phyloP scores from a whole-genome alignment of 2,888 invertebrate genomes.

The Syrphus vitripennis region DNA sequence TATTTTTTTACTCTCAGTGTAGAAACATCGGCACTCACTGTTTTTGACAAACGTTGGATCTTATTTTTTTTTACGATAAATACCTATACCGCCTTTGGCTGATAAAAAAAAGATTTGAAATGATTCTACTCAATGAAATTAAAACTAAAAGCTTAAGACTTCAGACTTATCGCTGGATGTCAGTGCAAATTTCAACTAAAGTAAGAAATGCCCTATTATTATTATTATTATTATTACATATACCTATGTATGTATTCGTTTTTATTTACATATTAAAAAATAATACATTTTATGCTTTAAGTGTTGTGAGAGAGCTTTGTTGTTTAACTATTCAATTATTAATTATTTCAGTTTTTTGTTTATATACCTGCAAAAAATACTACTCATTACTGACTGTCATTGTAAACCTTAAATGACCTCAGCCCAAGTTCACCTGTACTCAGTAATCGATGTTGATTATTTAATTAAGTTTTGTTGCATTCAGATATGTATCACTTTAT shows the following conservation, averaged over 20 bases:
- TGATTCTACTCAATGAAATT: not conserved
- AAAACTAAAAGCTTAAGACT: not conserved
- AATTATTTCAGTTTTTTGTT: too few relatives aligned
- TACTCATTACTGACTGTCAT: not conserved
- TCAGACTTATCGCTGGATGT: slow-evolving; percentile 22
- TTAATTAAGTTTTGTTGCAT: not conserved
- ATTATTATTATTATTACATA: too few relatives aligned
- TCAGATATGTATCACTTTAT: too few relatives aligned
- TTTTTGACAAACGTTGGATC: not conserved
- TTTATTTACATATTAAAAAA: not conserved
- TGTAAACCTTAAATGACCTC: not conserved
- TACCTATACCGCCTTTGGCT: not conserved
- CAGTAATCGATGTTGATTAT: not conserved
- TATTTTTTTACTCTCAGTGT: not conserved
- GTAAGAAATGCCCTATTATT: too few relatives aligned
- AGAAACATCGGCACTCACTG: not conserved
- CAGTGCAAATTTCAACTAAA: slow-evolving; percentile 21
- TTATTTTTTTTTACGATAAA: not conserved
- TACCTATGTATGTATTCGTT: not conserved
- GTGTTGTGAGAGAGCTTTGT: not conserved
- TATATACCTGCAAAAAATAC: too few relatives aligned
- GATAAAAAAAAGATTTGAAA: not conserved
- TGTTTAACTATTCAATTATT: too few relatives aligned
- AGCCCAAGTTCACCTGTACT: not conserved
- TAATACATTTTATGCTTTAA: not conserved